Percentiles rank a stretch among this genome's conserved stretches.
Evolutionary conservation across 1,140 invertebrate species (phyloP).

Genomic region (Drosophila novamexicana): DNA sequence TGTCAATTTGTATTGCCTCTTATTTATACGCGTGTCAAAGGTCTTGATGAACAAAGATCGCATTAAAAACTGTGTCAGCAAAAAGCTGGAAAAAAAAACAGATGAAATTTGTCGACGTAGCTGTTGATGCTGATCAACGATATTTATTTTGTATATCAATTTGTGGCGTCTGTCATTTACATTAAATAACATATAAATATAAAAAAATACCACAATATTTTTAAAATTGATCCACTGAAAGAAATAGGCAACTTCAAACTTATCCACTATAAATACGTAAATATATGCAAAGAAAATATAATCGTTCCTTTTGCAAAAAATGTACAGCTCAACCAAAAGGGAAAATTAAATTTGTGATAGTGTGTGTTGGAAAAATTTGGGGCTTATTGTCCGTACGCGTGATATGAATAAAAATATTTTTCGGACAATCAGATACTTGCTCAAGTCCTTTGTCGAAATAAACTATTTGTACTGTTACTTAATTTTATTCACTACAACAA

Average conservation of each 20-base stretch:
- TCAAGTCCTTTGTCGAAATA: no score
- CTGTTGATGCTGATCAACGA: no score
- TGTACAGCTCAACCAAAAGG: not conserved
- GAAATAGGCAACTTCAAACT: not conserved
- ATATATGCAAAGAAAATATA: not conserved
- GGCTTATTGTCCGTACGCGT: slow-evolving; percentile 55
- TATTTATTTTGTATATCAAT: no score
- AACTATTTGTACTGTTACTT: no score
- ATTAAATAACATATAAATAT: not conserved
- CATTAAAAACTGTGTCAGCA: not conserved
- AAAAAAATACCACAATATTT: no score
- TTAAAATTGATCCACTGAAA: no score
- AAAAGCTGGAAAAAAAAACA: no score
- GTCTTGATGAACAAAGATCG: not conserved
- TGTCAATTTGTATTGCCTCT: not conserved
- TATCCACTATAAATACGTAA: not conserved
- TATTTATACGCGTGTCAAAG: not conserved
- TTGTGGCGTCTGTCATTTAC: not conserved
- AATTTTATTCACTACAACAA: not conserved
- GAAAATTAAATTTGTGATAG: not conserved
- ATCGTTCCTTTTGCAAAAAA: no score
- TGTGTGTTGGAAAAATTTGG: slow-evolving; percentile 18
- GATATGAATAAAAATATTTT: slow-evolving; percentile 66
- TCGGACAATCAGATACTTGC: slow-evolving; percentile 33
- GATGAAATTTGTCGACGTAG: no score